Base-by-base conservation (phyloP, 2,113 vertebrate species). In the Amphilophus citrinellus region DNA sequence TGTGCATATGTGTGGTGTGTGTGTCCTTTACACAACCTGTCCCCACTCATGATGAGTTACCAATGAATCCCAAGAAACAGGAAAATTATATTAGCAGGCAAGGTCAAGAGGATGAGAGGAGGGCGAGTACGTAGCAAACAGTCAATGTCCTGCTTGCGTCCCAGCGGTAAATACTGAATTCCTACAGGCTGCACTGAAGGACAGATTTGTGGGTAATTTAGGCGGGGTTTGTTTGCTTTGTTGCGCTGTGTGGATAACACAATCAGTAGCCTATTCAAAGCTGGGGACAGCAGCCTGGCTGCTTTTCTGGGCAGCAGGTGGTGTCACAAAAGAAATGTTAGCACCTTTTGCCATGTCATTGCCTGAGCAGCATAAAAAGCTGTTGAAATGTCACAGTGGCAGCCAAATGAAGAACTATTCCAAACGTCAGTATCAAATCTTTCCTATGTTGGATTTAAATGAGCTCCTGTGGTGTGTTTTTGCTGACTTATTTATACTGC, bases 161-260 rank as follows among this genome's bases (percentile, higher is more conserved):
- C 20, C 61, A 35, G 7, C 4, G 4, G 24, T 76, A 75, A 84
- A 66, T 58, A 47, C 30, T 61, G 6, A 30, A 58, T 61, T 85
- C 65, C 61, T 32, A 10, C 20, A 68, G 39, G 68, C 50, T 77
- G 24, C 14, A 15, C 18, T 9, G 53, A 80, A 62, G 59, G 5
- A 78, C 53, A 89, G 71, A 82, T 61, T 76, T 85, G 80, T 88
- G 62, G 83, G 60, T 83, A 60, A 82, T 24, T 57, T n/a, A 24
- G 14, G 18, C 5, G 4, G 24, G 17, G 50, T 11, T 18, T 65
- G 42, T 61, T 53, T 37, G 37, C 32, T 35, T 61, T 58, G 6
- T 18, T 62, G 50, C 53, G 32, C 71, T 89, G 76, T 61, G 59
- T 73, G 80, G 37, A 63, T 18, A 58, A 63, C 42, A 57, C 37